Evolutionary conservation across 1,140 invertebrate genomes (phyloP).

Genomic region (Mylabris phalerata): DNA sequence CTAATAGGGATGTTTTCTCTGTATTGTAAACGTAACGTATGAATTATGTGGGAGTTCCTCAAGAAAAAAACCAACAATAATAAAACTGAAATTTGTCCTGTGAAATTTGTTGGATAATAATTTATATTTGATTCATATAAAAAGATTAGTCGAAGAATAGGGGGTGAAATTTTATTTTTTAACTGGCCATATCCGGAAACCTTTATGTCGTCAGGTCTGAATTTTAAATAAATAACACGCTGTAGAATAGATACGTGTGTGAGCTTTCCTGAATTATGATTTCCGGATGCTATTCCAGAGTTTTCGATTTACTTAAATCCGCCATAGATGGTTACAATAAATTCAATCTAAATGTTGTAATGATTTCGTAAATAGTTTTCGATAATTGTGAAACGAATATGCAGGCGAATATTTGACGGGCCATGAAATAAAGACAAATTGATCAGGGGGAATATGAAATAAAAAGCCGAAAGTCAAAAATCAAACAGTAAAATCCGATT

Average conservation of each 20-base stretch:
- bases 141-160: no score
- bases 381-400: no score
- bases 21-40: neutral
- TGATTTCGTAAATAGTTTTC: no score
- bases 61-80: neutral
- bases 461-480: conserved; percentile 21
- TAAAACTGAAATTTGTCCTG: neutral
- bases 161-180: neutral
- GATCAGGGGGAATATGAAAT: conserved; percentile 14
- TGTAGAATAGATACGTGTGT: neutral
- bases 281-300: neutral
- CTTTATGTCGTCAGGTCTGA: neutral
- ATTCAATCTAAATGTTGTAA: no score
- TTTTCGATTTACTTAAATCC: neutral
- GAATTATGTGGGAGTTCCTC: neutral
- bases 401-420: conserved; percentile 4
- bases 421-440: conserved; percentile 12
- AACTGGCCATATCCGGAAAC: conserved; percentile 1
- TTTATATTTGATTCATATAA: neutral
- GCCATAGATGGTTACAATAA: no score
- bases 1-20: no score
- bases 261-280: neutral
- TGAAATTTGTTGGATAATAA: neutral
- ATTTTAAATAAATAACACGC: neutral
- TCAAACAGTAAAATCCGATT: conserved; percentile 27